A percentile compares a stretch with the other conserved stretches of the same genome.
Conservation (phyloP, 2,797 vertebrate species). For the Hippoglossus hippoglossus region DNA sequence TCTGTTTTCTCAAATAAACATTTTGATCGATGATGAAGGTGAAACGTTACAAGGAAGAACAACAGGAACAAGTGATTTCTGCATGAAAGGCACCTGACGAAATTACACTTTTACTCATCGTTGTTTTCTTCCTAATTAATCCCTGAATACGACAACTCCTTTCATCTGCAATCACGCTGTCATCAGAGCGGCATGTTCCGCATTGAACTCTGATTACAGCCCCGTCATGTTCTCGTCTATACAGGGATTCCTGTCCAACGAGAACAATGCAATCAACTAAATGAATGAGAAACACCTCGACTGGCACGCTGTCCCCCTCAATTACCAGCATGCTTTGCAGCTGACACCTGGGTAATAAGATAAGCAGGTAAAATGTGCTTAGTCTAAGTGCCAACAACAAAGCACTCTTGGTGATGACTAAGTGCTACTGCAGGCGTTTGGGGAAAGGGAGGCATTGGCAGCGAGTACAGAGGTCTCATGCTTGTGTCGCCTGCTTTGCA, state of each 20-base stretch:
- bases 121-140: conserved; percentile 34
- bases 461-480: conserved; percentile 29
- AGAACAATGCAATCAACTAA: conserved; percentile 68
- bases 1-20: background rate
- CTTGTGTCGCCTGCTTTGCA: conserved; percentile 51
- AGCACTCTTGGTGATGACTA: conserved; percentile 71
- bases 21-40: conserved; percentile 3
- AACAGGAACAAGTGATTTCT: background rate
- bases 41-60: background rate
- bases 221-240: conserved; percentile 52
- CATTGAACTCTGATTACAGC: conserved; percentile 50
- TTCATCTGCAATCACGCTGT: conserved; percentile 24
- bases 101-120: background rate
- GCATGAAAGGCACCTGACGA: conserved; percentile 7
- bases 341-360: conserved; percentile 75
- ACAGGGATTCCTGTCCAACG: conserved; percentile 21
- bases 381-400: conserved; percentile 74
- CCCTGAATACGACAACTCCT: conserved; percentile 30
- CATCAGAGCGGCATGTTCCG: conserved; percentile 25
- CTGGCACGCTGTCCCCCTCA: conserved; percentile 67
- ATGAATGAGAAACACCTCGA: conserved; percentile 63
- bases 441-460: conserved; percentile 66
- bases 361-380: conserved; percentile 76
- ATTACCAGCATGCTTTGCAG: conserved; percentile 62
- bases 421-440: conserved; percentile 53